A percentile compares a stretch with the other conserved stretches of the same genome.
Evolutionary conservation across 2,113 vertebrate species (phyloP).

Genomic region (Aix galericulata): DNA sequence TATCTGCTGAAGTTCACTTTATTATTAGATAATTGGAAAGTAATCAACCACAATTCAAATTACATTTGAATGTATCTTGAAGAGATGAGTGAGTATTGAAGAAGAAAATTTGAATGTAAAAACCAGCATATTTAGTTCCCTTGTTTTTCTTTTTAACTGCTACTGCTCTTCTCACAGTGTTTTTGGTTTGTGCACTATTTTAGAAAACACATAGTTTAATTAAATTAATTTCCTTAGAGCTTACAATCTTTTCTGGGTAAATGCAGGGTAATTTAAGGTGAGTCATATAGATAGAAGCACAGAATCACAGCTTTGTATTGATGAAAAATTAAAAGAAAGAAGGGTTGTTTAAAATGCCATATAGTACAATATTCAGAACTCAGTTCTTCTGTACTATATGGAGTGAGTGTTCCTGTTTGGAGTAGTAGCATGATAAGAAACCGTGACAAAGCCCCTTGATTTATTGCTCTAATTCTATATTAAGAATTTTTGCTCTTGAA

Average conservation of each 20-base stretch:
- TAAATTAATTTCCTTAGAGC: background rate
- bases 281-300: background rate
- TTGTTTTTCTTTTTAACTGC: background rate
- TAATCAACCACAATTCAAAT: background rate
- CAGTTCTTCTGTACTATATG: background rate
- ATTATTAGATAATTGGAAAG: background rate
- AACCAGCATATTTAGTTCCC: background rate
- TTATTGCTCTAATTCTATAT: background rate
- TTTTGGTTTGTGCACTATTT: background rate
- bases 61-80: background rate
- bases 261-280: background rate
- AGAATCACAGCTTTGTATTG: background rate
- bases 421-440: background rate
- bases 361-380: background rate
- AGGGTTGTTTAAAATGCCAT: background rate
- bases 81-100: background rate
- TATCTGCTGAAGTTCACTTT: background rate
- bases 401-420: background rate
- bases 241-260: background rate
- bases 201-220: background rate
- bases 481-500: background rate
- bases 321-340: background rate
- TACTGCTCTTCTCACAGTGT: background rate
- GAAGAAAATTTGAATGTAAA: background rate
- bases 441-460: background rate